phyloP scores from a whole-genome alignment of 2,113 vertebrate species.

The Hyla sarda region DNA sequence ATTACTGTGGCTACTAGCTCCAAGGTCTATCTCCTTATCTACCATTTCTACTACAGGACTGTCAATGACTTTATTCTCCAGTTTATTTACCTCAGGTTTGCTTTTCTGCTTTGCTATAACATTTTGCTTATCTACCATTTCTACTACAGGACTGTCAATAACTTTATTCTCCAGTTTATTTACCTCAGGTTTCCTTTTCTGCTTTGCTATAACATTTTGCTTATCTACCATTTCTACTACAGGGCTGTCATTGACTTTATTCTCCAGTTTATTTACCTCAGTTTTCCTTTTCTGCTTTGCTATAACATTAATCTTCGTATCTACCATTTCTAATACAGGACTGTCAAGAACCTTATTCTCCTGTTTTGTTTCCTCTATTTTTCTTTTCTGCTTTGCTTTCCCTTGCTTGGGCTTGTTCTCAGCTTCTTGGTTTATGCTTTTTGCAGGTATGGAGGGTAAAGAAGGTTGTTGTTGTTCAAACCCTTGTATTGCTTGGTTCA shows the following conservation, averaged over 20 bases:
- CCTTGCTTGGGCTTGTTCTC: conserved; percentile 14
- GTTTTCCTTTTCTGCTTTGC: conserved; percentile 46
- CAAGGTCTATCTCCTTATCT: not conserved
- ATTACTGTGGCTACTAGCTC: too few relatives aligned
- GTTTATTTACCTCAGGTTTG: too few relatives aligned
- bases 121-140: not conserved
- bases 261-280: conserved; percentile 24
- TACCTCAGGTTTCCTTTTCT: conserved; percentile 52
- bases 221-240: not conserved
- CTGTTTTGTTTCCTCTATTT: conserved; percentile 45
- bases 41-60: not conserved
- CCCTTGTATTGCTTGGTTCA: conserved; percentile 59
- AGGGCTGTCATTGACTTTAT: not conserved
- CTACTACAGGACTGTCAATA: too few relatives aligned
- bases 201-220: too few relatives aligned
- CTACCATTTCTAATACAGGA: too few relatives aligned
- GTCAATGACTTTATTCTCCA: too few relatives aligned
- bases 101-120: too few relatives aligned
- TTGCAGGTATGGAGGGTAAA: conserved; percentile 37
- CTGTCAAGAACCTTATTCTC: not conserved
- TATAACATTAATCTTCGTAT: too few relatives aligned
- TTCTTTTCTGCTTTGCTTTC: conserved; percentile 35
- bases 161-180: not conserved
- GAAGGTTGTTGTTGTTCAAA: conserved; percentile 7
- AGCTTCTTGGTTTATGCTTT: conserved; percentile 53